Evolutionary conservation across 2,113 vertebrate genomes (phyloP), one percentile per base, ranked within the genome.

Genomic region (Microtus pennsylvanicus): DNA sequence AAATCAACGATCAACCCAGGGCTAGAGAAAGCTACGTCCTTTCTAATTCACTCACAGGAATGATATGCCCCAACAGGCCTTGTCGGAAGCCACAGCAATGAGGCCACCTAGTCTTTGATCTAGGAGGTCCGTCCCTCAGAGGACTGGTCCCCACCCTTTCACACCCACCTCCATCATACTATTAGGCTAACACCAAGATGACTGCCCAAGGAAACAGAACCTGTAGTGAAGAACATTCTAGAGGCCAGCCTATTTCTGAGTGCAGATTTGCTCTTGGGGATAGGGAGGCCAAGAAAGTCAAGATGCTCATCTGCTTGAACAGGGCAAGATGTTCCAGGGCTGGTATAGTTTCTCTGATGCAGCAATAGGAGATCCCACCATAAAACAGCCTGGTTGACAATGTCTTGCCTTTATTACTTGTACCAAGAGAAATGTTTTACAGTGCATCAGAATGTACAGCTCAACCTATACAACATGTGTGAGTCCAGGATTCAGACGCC

Each of bases 221-320:
- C 22, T 21, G 1, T 33, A 90, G 5, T 65, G 42, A 85, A 85
- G 87, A 96, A 94, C 35, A 85, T 33, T 89, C 90, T 50, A 50
- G 80, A 97, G 69, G 4, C n/a, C 22, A 85, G 47, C 10, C 45
- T 85, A 19, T 74, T 91, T 90, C 74, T 55, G 67, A 50, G 55
- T 78, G 67, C 86, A 30, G 38, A 94, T 93, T 61, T 94, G 75
- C 74, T 45, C 52, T 38, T 86, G 58, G 24, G 33, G 30, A 77
- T 22, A 87, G 61, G 67, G 24, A 65, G 13, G 87, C 4, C 42
- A 86, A 85, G 35, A 78, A 87, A 75, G 81, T 7, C 50, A 83
- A 38, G 28, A 35, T 77, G 72, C 22, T 1, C 0, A 50, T 13
- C 47, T n/a, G 33, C 26, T 58, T 5, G 4, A 4, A 12, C 7